Evolutionary conservation across 30 jellyfish, hydroid and myxozoan species (phyloP), one percentile per base, ranked within the genome.

Genomic region (Nemopilema nomurai): DNA sequence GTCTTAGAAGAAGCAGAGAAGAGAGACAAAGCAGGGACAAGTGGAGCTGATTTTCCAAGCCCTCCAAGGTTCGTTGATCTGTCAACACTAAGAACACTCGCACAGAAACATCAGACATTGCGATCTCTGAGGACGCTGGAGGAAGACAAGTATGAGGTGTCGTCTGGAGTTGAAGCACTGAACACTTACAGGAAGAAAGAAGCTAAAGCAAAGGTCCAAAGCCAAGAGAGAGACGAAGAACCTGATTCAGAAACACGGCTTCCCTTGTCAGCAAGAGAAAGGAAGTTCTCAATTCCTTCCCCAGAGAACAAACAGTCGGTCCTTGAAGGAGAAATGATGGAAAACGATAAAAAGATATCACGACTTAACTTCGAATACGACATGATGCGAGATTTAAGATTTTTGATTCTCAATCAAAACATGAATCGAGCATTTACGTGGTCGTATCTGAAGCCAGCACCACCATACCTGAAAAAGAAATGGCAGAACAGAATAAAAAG

Each of bases 391-490:
- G 95, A 86, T 62, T 77, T 86, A 66, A 69, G 89, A 63, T 76
- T 67, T 51, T 22, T 86, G 81, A 28, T 78, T n/a, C n/a, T 86
- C 25, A 77, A 86, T 51, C 95, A 86, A 49, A 69, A 63, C 69
- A 86, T 76, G 71, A 86, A 84, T 49, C 65, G 95, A 9, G 80
- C 95, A 69, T 32, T 27, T 51, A 63, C 95, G 7, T 86, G 78
- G 33, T 76, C 95, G 21, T 86, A 86, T 53, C 53, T 86, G 53
- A 78, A 77, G 16, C 68, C 89, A 0, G 89, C 89, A 16, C 95
- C 95, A 18, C 95, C 95, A 64, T 86, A 86, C 49, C 76, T 86
- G 90, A 86, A 76, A 69, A 78, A 72, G 28, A 86, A 86, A 71
- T 86, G 95, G 95, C 88, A 86, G 76, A 29, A 50, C 49, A 77